Evolutionary conservation across 2,113 vertebrate species (phyloP), one percentile per base, ranked within the genome.

Genomic region (Eulemur macaco): DNA sequence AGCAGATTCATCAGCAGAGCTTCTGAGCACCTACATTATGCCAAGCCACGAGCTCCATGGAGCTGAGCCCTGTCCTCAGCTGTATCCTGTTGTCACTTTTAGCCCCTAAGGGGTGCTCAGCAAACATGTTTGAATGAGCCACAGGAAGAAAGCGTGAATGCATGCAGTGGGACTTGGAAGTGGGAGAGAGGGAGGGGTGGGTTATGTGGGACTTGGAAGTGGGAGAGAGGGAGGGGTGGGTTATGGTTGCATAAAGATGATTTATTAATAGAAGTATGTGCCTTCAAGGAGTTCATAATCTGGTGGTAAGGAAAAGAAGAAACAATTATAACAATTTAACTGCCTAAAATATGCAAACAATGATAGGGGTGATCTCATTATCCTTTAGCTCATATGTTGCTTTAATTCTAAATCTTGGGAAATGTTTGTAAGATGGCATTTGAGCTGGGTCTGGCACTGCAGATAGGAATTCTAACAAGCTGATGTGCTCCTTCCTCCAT

Each of bases 1-100:
- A 76, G 34, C 58, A 45, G 47, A 31, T 0, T 18, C 47, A 6
- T 11, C 27, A 4, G 12, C 73, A 64, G 60, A 77, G 23, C 9
- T 20, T 42, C 68, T 15, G 39, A 20, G 56, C 27, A 9, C 34
- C 45, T 0, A 2, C 6, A 27, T 37, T 6, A 1, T 1, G 5
- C 23, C 8, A 37, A 37, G 4, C 27, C 13, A 0, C 3, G 10
- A 58, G n/a, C 37, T n/a, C 50, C 66, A 18, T 0, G 5, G 6
- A 50, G 86, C 66, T 17, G 29, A 27, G 27, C 34, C 6, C 0
- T 4, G 8, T 3, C 63, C 58, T 45, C 77, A 6, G 2, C 47
- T 10, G 9, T 1, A 5, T 14, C 64, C 31, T 31, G 9, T 4
- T 45, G 25, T 10, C 50, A 29, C 4, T 45, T 54, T 11, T 6